Conservation (phyloP, 2,797 vertebrate genomes). For the Acanthurus lineatus region DNA sequence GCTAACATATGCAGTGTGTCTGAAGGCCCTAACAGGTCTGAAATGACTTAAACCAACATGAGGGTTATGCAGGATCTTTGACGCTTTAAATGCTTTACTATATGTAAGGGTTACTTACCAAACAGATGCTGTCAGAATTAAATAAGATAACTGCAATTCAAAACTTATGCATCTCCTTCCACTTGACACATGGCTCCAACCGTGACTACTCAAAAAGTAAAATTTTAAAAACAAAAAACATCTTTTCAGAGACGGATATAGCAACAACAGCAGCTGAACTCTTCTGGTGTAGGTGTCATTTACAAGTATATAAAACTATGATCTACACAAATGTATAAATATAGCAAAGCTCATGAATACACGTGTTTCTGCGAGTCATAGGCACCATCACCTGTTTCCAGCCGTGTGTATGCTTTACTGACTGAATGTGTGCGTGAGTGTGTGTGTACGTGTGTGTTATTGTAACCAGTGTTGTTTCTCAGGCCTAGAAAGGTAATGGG, state of each 20-base stretch:
- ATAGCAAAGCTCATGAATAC: conserved; percentile 14
- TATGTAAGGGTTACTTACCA: neutral
- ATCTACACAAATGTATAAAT: conserved; percentile 22
- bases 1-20: no score
- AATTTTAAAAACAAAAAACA: neutral
- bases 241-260: neutral
- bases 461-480: conserved; percentile 10
- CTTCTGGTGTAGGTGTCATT: neutral
- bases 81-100: neutral
- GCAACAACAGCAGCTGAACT: neutral
- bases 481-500: conserved; percentile 60
- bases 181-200: neutral
- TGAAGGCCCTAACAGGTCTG: neutral
- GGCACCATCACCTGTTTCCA: conserved; percentile 53
- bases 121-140: neutral
- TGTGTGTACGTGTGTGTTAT: conserved; percentile 13
- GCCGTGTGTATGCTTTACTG: conserved; percentile 2
- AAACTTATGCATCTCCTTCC: neutral
- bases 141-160: neutral
- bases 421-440: conserved; percentile 7
- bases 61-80: neutral
- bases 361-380: conserved; percentile 7
- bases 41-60: neutral
- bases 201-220: neutral
- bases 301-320: conserved; percentile 15